Evolutionary conservation across 1,140 invertebrate species (phyloP), one percentile per base, ranked within the genome.

Genomic region (Trichonephila inaurata): DNA sequence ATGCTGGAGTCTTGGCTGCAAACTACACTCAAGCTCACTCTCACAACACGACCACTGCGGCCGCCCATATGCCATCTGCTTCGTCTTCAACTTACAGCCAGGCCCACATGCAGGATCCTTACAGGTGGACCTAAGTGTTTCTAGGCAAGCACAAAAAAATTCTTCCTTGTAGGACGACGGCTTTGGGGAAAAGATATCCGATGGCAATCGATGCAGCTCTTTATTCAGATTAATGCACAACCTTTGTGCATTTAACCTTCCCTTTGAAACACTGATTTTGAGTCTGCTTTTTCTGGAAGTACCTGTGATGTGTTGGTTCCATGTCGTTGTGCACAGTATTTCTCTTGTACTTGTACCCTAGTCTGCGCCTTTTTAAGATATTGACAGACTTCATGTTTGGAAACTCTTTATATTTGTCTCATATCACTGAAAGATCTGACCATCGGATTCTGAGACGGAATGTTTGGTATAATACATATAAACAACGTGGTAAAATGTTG

Each of bases 301-400:
- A 93, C 92, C 72, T 93, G 92, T 93, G 92, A 93, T 92, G 89
- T 77, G 72, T 91, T 83, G 89, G 91, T 93, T 93, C 60, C 66
- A 88, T 19, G 33, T 40, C 60, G 33, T 33, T 88, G 86, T 89
- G 86, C 92, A 93, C 92, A 93, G 92, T 93, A 93, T 93, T 93
- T 93, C 92, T 93, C 92, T 92, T 58, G 62, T 90, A 89, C 87
- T 69, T 64, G 60, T 92, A 93, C 92, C 92, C 92, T 93, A 93
- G 92, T 93, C 92, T 93, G 92, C 92, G 92, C 92, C 92, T 93
- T 93, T 92, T 93, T 93, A 93, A 93, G 92, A 93, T 93, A 93
- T 77, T 82, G 92, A 93, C 92, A 93, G 92, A 93, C 92, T 87
- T 93, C 85, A 82, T 92, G 77, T 93, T 93, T 88, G 86, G 60